Conservation (phyloP, 1,140 invertebrate species). For the Agraylea sexmaculata region DNA sequence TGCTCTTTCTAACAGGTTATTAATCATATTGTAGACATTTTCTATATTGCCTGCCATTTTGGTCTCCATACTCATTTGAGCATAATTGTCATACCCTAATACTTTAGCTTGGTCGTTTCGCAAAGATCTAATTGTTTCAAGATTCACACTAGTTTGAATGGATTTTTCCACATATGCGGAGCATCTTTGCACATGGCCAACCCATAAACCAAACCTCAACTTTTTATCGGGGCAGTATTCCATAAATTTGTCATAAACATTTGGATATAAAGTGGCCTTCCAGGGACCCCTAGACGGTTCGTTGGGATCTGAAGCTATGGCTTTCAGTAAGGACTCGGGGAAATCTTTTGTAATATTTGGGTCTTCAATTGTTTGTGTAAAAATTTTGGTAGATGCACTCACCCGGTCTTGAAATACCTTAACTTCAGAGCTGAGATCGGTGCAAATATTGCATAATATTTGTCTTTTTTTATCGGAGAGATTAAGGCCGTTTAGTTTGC, state of each 20-base stretch:
- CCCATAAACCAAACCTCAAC: constrained; percentile 73
- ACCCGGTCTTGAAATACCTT: constrained; percentile 51
- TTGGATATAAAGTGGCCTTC: constrained; percentile 61
- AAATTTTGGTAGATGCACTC: constrained; percentile 46
- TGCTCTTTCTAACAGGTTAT: constrained; percentile 52
- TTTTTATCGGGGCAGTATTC: constrained; percentile 70
- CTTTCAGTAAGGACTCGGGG: constrained; percentile 55
- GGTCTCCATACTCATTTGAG: constrained; percentile 83
- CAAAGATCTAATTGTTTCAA: constrained; percentile 64
- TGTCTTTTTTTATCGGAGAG: constrained; percentile 33
- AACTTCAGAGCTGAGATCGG: constrained; percentile 40
- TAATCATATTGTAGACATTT: constrained; percentile 62
- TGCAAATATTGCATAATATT: constrained; percentile 35
- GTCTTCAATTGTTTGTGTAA: constrained; percentile 56
- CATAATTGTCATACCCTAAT: constrained; percentile 68
- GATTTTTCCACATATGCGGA: constrained; percentile 50
- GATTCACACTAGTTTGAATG: constrained; percentile 55
- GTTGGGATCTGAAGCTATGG: constrained; percentile 47
- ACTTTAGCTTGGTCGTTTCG: constrained; percentile 60
- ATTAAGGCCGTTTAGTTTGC: constrained; percentile 63
- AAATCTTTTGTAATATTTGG: constrained; percentile 55
- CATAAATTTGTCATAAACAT: constrained; percentile 60
- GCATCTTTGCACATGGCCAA: constrained; percentile 58
- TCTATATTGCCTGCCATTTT: constrained; percentile 85
- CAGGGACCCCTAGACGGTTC: constrained; percentile 62